Conservation (phyloP, 2,888 invertebrate genomes). For the Cerceris ruficornis region DNA sequence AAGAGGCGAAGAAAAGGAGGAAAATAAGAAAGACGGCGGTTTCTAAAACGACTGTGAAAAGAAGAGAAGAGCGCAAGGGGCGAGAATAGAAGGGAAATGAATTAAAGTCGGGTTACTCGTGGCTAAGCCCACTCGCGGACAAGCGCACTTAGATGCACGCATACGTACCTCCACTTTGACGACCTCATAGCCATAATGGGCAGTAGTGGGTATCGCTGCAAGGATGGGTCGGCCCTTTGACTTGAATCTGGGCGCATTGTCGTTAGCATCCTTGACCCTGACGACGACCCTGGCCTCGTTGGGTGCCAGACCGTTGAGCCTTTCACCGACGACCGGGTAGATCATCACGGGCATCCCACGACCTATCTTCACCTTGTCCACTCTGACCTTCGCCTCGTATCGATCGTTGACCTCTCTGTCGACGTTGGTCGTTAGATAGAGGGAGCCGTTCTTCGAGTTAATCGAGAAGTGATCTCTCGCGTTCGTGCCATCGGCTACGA, state of each 20-base stretch:
- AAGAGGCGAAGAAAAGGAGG: background rate
- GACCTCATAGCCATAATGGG: constrained; percentile 91
- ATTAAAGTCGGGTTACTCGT: constrained; percentile 46
- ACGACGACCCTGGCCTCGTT: constrained; percentile 92
- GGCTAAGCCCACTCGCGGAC: background rate
- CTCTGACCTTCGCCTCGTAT: constrained; percentile 85
- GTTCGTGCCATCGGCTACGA: constrained; percentile 85
- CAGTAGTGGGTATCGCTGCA: constrained; percentile 91
- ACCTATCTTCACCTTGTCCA: constrained; percentile 84
- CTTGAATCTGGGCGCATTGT: constrained; percentile 90
- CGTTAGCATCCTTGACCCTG: constrained; percentile 90
- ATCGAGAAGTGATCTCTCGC: constrained; percentile 87
- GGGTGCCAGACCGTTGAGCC: constrained; percentile 86
- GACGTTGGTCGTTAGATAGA: constrained; percentile 88
- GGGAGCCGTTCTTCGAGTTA: constrained; percentile 89
- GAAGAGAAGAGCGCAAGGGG: background rate
- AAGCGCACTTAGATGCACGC: background rate
- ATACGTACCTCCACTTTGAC: constrained; percentile 86
- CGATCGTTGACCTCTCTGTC: constrained; percentile 88
- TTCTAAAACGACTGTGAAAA: constrained; percentile 9
- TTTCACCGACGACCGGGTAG: constrained; percentile 89
- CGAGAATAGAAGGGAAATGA: constrained; percentile 42
- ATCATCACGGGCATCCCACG: constrained; percentile 89
- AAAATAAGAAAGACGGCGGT: constrained; percentile 12
- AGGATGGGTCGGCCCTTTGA: constrained; percentile 90